Evolutionary conservation across 2,888 invertebrate genomes (phyloP), one percentile per base, ranked within the genome.

Genomic region (Dione juno): DNA sequence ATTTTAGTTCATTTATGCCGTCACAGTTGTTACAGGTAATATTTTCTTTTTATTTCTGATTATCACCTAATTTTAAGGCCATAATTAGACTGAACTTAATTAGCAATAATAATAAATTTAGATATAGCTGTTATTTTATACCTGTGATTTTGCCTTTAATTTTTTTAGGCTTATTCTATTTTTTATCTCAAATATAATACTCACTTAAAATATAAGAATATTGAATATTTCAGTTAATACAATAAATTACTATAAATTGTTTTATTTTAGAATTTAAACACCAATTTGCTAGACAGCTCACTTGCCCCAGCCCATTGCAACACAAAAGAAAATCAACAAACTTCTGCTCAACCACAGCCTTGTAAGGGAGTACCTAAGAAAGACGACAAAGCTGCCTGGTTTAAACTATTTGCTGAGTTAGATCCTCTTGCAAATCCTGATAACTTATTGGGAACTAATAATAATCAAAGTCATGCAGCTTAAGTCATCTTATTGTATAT

Each of bases 361-460:
- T 10, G 53, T 9, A 73, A 74, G 52, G 58, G 72, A 14, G 82
- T 86, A 72, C 89, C 92, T 50, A 94, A 94, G 77, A 94, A 93
- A 77, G 94, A 94, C 70, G 94, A 94, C 73, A 94, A 91, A 80
- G 90, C 92, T 3, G 93, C 94, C 19, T 99, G 98, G 98, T 96
- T 97, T 83, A 97, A 97, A 87, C 92, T 98, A 67, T 98, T 99
- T 92, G 97, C 98, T 50, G 98, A 98, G 87, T 89, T 99, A 70
- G 98, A 99, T 91, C 98, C 98, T 0, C 92, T 98, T 45, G 95
- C 97, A 13, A 98, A 98, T 90, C 97, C 97, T 52, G 97, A 97
- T 58, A 92, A 84, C 64, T 82, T 94, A 28, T 89, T 85, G 19
- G 92, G 93, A 7, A 81, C 87, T 11, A 91, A 92, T 70, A 82